Evolutionary conservation across 1,140 invertebrate species (phyloP).

Genomic region (Sycophaga agraensis): DNA sequence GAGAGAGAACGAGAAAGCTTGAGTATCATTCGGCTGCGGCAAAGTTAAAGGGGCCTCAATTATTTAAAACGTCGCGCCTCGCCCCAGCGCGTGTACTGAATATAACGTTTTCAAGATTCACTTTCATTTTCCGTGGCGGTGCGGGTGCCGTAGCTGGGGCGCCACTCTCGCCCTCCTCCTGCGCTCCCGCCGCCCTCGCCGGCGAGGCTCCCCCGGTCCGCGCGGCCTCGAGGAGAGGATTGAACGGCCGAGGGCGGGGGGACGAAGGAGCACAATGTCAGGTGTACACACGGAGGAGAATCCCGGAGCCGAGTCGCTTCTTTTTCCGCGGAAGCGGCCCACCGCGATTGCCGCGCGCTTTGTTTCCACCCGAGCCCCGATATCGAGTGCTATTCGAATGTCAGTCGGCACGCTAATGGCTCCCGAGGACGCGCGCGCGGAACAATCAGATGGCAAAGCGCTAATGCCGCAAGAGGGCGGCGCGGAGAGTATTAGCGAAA

Average conservation of each 20-base stretch:
- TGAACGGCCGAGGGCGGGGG: no score
- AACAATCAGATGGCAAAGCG: no score
- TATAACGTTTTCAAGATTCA: slow-evolving; percentile 48
- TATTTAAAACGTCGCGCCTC: slow-evolving; percentile 45
- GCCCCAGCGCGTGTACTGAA: slow-evolving; percentile 36
- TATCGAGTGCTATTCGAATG: no score
- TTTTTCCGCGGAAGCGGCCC: no score
- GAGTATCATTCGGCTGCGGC: slow-evolving; percentile 11
- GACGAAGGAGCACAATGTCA: background rate
- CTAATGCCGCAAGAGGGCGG: no score
- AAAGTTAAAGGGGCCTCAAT: slow-evolving; percentile 34
- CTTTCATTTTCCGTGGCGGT: slow-evolving; percentile 45
- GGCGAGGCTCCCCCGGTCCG: background rate
- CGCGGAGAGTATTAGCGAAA: no score
- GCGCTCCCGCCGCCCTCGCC: background rate
- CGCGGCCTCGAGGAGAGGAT: slow-evolving; percentile 7
- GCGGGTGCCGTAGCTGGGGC: background rate
- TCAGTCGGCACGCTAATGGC: no score
- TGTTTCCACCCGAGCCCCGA: no score
- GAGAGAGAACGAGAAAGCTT: slow-evolving; percentile 14
- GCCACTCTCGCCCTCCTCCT: background rate
- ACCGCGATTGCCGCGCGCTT: no score
- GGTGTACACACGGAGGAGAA: background rate
- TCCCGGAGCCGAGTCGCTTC: background rate
- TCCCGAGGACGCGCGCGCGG: no score